Evolutionary conservation across 1,140 invertebrate species (phyloP).

Genomic region (Ostrea denselamellosa): DNA sequence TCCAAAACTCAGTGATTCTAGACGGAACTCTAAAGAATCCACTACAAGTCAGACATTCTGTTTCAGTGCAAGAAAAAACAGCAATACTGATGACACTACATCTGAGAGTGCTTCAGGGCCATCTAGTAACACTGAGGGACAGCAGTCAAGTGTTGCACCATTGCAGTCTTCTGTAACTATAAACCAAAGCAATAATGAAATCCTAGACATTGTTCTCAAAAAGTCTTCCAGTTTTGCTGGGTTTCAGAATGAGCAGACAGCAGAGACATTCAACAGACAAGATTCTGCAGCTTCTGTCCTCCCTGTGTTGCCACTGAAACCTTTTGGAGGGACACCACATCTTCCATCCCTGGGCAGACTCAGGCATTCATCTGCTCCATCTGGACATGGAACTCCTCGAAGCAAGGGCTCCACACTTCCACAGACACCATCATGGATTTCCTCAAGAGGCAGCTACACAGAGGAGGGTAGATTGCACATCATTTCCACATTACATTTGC

Average conservation of each 20-base stretch:
- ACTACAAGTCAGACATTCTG: neutral
- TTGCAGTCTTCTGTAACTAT: neutral
- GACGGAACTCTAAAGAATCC: slow-evolving; percentile 8
- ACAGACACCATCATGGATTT: slow-evolving; percentile 71
- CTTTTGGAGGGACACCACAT: slow-evolving; percentile 41
- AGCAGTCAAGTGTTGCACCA: neutral
- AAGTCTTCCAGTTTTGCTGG: slow-evolving; percentile 73
- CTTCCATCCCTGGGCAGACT: slow-evolving; percentile 54
- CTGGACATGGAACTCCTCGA: slow-evolving; percentile 65
- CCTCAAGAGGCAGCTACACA: slow-evolving; percentile 71
- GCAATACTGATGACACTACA: slow-evolving; percentile 22
- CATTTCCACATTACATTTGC: too few species aligned
- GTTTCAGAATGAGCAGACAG: slow-evolving; percentile 53
- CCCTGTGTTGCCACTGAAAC: neutral
- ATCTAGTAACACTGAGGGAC: neutral
- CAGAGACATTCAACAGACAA: slow-evolving; percentile 42
- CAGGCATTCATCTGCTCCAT: slow-evolving; percentile 72
- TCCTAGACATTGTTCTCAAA: slow-evolving; percentile 53
- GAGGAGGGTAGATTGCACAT: slow-evolving; percentile 67
- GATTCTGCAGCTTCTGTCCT: slow-evolving; percentile 38
- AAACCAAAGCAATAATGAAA: slow-evolving; percentile 18
- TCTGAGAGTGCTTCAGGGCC: slow-evolving; percentile 19
- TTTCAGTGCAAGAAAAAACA: slow-evolving; percentile 13
- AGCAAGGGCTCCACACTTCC: slow-evolving; percentile 68
- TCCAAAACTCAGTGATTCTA: slow-evolving; percentile 18